Base-by-base conservation (phyloP, 2,888 invertebrate species). In the Galerucella nymphaeae region DNA sequence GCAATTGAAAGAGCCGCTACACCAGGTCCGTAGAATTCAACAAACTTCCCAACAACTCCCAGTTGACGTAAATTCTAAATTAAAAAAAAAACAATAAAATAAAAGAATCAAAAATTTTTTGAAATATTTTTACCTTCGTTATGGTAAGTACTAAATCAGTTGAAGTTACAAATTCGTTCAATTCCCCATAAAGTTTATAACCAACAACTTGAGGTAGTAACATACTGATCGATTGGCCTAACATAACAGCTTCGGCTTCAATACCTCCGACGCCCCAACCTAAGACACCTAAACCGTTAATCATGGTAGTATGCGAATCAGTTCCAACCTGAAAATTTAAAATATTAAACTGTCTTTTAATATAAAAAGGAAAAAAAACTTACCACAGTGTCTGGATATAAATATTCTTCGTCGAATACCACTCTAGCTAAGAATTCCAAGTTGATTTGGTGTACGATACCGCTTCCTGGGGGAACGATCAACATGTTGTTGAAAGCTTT, bases 281-380 rank as follows among this genome's bases (percentile, higher is more conserved):
- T 5, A 98, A 90, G 1, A 99, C 95, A 0, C 99, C 98, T 4
- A 98, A 90, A 0, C 98, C 98, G 84, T 98, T 98, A 78, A 99
- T 97, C 98, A 99, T 99, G 14, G 99, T 99, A 2, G 99, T 99
- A 84, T 99, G 99, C 0, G 97, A 97, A 89, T 99, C 99, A 0
- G 99, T 99, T 10, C 99, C 99, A 55, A 99, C 86, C 98, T 76
- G 73, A 71, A 79, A 74, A 8, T 38, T 38, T 1, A 38, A 38
- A 38, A 38, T 8, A 38, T 38, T 14, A 45, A 45, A 45, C 14
- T 14, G 14, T 45, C 45, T 13, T 45, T 45, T 9, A 45, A 3
- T 9, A 18, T 53, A 53, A 13, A 18, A 53, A n/a, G 9, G 41
- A 6, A 50, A 53, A 42, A 57, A 66, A 42, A 42, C 84, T 80